Evolutionary conservation across 2,113 vertebrate genomes (phyloP), one percentile per base, ranked within the genome.

Genomic region (Odontesthes bonariensis): DNA sequence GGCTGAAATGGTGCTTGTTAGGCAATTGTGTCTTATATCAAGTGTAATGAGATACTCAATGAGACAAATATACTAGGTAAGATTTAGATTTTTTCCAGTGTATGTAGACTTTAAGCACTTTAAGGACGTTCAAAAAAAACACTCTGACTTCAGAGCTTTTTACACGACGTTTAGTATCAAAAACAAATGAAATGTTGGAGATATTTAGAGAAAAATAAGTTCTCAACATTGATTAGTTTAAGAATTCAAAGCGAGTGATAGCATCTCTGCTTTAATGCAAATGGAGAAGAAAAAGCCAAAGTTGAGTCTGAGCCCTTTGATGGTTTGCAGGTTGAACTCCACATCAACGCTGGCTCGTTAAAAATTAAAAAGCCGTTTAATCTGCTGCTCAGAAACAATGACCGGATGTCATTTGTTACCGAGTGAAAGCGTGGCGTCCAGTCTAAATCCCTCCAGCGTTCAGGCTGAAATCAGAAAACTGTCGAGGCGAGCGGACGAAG

Each of bases 321-420:
- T 49, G 55, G 40, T 56, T 44, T 58, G 59, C 72, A 65, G 77
- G 42, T 56, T 58, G 40, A 7, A 0, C 40, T 53, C 32, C 22
- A 31, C 23, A n/a, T 20, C 53, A 22, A 8, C 17, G 6, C 20
- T 13, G 6, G 2, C 31, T 73, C 22, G 51, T 44, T 35, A 62
- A 27, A 27, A 27, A 27, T 27, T 27, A 27, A 27, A 27, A 27
- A 27, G 27, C 27, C 3, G 27, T 69, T 69, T 69, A 59, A 62
- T 46, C 35, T 57, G 68, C 73, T 23, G 33, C 51, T 59, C 72
- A 47, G 67, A 58, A 79, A 55, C 67, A 84, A 53, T 49, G 69
- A 13, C 51, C 72, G 62, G 51, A 70, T 66, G 60, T 79, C 75
- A 66, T 69, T 66, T 55, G 75, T 75, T 75, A 19, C 55, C 23